These are phyloP conservation scores for Drosophila lutescens DNA, from an alignment of 2,888 invertebrate genomes.

Conservation along the genomic window DNA sequence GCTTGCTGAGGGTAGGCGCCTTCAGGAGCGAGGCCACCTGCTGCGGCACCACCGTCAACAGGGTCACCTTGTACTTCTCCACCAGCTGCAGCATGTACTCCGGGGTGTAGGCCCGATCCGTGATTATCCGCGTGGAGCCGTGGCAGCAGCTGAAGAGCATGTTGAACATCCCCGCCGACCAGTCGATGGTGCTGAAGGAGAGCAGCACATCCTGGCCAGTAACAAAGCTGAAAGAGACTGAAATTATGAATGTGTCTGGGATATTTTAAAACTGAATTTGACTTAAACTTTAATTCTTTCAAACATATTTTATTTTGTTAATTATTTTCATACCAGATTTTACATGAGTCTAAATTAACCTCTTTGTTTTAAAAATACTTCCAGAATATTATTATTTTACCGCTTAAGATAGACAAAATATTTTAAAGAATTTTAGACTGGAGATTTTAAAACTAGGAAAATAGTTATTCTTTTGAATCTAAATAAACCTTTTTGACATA, in stretches of 20 bases:
- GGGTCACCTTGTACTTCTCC: conserved; percentile 76
- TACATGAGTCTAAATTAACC: no score
- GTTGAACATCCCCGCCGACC: conserved; percentile 78
- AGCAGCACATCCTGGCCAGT: conserved; percentile 77
- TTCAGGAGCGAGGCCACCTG: conserved; percentile 72
- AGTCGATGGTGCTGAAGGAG: conserved; percentile 80
- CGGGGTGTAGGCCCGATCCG: conserved; percentile 72
- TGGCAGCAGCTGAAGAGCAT: conserved; percentile 78
- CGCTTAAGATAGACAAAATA: no score
- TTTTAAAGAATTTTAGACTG: no score
- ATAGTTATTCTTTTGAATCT: no score
- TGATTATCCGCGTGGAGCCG: conserved; percentile 79
- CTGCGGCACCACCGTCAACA: conserved; percentile 73
- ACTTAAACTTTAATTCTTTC: no score
- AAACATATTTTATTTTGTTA: no score
- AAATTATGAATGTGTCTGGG: not conserved
- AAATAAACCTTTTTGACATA: not conserved
- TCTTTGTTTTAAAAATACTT: no score
- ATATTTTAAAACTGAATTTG: not conserved
- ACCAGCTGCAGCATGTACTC: conserved; percentile 75
- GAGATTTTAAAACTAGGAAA: no score
- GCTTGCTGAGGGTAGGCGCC: conserved; percentile 59
- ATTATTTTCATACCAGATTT: no score
- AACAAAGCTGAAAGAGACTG: conserved; percentile 62
- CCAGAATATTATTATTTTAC: no score